Evolutionary conservation across 2,888 invertebrate species (phyloP).

Genomic region (Pristionchus exspectatus): DNA sequence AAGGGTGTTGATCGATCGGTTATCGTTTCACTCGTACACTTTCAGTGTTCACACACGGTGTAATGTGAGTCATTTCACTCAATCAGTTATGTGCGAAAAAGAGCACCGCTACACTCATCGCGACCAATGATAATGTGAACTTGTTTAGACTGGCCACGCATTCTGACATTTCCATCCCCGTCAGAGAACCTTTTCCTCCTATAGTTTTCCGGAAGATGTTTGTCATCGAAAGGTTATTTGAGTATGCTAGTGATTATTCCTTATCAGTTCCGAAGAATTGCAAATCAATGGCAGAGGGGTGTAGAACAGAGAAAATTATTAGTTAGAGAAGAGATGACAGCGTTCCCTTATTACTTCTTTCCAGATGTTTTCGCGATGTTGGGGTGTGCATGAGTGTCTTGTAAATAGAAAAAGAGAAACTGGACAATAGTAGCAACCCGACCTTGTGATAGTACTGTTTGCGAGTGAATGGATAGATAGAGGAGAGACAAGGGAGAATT

Average conservation of each 20-base stretch:
- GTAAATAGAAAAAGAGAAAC: not conserved
- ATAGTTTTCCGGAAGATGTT: conserved; percentile 9
- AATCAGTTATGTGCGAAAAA: not conserved
- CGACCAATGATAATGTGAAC: not conserved
- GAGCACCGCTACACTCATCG: not conserved
- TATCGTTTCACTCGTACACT: not conserved
- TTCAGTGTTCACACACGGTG: not conserved
- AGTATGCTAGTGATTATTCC: not conserved
- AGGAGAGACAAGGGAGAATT: not conserved
- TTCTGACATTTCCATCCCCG: not conserved
- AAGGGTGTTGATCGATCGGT: not conserved
- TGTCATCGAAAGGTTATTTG: not conserved
- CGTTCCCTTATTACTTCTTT: not conserved
- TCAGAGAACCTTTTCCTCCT: not conserved
- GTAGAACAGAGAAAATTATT: not conserved
- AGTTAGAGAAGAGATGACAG: not conserved
- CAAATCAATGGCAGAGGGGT: not conserved
- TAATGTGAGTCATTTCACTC: conserved; percentile 1
- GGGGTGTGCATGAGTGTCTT: not conserved
- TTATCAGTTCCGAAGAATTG: conserved; percentile 27
- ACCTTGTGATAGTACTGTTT: conserved; percentile 43
- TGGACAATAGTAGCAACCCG: conserved; percentile 17
- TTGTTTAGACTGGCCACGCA: conserved; percentile 28
- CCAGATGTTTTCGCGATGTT: not conserved
- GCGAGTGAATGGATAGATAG: conserved; percentile 9